These are phyloP conservation scores for Cetoscarus ocellatus DNA, from an alignment of 2,797 vertebrate genomes.

Conservation along the genomic window DNA sequence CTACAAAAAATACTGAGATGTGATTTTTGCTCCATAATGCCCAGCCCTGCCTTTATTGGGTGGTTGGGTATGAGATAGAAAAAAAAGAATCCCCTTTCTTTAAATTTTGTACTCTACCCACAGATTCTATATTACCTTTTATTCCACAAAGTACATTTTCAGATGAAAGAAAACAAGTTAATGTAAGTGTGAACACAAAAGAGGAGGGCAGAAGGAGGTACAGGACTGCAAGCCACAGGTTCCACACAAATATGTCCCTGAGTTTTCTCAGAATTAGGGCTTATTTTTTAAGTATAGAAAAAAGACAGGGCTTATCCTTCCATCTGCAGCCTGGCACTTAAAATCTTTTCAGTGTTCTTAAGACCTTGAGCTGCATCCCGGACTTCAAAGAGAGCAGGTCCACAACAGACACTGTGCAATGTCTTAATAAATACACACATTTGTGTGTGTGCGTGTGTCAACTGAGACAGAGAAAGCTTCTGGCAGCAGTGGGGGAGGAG, in stretches of 20 bases:
- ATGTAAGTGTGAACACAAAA: neutral
- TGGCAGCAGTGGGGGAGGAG: constrained; percentile 40
- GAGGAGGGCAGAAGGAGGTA: neutral
- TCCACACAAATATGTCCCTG: constrained; percentile 3
- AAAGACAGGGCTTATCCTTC: constrained; percentile 24
- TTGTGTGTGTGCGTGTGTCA: constrained; percentile 1
- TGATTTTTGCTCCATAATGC: no score
- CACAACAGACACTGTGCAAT: constrained; percentile 14
- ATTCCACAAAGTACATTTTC: neutral
- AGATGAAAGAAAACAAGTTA: neutral
- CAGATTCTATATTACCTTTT: neutral
- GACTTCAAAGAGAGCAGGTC: constrained; percentile 45
- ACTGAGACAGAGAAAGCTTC: constrained; percentile 24
- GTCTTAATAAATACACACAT: constrained; percentile 14
- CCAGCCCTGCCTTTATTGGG: no score
- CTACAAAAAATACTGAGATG: no score
- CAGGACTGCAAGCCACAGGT: constrained; percentile 4
- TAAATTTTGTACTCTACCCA: neutral
- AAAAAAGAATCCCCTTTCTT: no score
- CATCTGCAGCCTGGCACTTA: constrained; percentile 38
- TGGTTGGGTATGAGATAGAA: no score
- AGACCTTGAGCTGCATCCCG: constrained; percentile 20
- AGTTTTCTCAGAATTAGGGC: constrained; percentile 21
- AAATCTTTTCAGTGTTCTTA: constrained; percentile 34
- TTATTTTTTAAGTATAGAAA: constrained; percentile 10